Evolutionary conservation across 1,140 invertebrate genomes (phyloP).

Genomic region (Eupristina koningsbergeri): DNA sequence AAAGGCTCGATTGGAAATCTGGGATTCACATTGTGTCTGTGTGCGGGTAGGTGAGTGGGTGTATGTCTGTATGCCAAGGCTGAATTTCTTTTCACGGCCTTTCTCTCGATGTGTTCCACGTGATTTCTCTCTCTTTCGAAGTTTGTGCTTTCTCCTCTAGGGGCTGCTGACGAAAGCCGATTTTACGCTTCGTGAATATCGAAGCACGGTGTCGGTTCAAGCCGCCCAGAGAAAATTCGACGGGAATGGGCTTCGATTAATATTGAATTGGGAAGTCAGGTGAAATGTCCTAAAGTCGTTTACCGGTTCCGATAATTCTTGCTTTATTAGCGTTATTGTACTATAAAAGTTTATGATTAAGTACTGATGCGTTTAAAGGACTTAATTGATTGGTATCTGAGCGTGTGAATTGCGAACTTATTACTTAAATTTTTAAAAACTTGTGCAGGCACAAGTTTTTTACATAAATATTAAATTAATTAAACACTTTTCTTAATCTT

Average conservation of each 20-base stretch:
- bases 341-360: neutral
- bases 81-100: neutral
- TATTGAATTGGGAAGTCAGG: neutral
- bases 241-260: neutral
- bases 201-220: neutral
- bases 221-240: neutral
- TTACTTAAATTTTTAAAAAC: too few species aligned
- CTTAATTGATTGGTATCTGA: neutral
- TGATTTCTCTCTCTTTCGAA: neutral
- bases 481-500: too few species aligned
- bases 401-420: too few species aligned
- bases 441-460: too few species aligned
- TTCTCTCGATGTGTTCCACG: neutral
- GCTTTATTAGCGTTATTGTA: neutral
- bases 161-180: neutral
- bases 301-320: neutral
- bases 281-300: neutral
- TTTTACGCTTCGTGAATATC: neutral
- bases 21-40: neutral
- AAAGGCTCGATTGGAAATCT: conserved; percentile 15
- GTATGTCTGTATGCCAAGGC: too few species aligned
- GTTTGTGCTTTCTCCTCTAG: neutral
- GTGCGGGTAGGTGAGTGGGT: too few species aligned
- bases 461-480: too few species aligned
- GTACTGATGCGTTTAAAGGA: neutral